Percentiles rank a stretch among this genome's conserved stretches.
Conservation (phyloP, 2,888 invertebrate genomes). For the Cheiracanthium punctorium region DNA sequence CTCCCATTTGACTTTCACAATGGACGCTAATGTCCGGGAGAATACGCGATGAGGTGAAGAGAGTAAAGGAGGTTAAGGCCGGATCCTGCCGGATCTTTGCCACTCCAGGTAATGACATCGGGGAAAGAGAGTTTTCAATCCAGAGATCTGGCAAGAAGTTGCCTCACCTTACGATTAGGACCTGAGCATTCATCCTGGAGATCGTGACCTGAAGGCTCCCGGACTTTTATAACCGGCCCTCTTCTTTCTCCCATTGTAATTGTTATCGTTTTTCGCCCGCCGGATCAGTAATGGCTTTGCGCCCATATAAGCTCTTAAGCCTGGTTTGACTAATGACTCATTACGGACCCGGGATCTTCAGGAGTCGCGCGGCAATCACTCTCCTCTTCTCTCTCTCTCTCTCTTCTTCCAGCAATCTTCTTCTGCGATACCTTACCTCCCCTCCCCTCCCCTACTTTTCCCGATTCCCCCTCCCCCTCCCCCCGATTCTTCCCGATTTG, state of each 20-base stretch:
- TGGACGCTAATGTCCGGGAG: slow-evolving; percentile 69
- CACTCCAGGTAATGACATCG: slow-evolving; percentile 65
- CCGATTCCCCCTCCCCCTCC: slow-evolving; percentile 5
- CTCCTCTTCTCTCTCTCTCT: slow-evolving; percentile 37
- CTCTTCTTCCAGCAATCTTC: not conserved
- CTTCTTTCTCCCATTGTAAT: slow-evolving; percentile 36
- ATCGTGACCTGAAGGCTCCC: slow-evolving; percentile 36
- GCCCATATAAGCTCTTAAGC: slow-evolving; percentile 67
- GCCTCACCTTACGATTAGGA: slow-evolving; percentile 60
- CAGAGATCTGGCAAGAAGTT: not conserved
- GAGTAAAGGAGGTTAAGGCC: slow-evolving; percentile 28
- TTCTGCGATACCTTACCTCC: no score
- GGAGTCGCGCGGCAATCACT: slow-evolving; percentile 64
- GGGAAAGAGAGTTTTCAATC: slow-evolving; percentile 31
- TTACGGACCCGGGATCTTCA: slow-evolving; percentile 47
- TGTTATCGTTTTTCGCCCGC: slow-evolving; percentile 69
- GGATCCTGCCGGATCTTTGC: slow-evolving; percentile 28
- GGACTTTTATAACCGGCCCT: slow-evolving; percentile 5
- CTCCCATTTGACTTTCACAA: slow-evolving; percentile 69
- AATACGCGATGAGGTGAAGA: slow-evolving; percentile 59
- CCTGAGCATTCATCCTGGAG: slow-evolving; percentile 29
- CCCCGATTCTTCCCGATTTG: slow-evolving; percentile 12
- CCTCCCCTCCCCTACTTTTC: not conserved
- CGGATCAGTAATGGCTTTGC: slow-evolving; percentile 62
- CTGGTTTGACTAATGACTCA: slow-evolving; percentile 69